Conservation (phyloP, 2,888 invertebrate species). For the Scaptomyza parva region DNA sequence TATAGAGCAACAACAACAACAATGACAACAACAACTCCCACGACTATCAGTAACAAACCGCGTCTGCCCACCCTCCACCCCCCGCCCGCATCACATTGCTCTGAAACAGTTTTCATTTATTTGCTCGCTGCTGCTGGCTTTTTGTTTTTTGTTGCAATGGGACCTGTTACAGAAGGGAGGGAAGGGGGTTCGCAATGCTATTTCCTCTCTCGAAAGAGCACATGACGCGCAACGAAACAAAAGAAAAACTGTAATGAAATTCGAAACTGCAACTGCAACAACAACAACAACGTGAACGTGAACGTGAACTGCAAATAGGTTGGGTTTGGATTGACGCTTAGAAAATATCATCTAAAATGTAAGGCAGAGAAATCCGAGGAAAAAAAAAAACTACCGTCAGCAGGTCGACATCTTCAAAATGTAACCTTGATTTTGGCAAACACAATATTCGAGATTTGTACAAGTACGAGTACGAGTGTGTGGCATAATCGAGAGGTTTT, state of each 20-base stretch:
- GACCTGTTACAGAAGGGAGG: not conserved
- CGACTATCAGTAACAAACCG: conserved; percentile 7
- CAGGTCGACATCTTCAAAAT: conserved; percentile 31
- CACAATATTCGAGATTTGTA: conserved; percentile 26
- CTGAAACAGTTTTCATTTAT: conserved; percentile 43
- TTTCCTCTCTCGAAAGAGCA: conserved; percentile 62
- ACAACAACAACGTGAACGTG: conserved; percentile 13
- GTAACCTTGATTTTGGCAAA: conserved; percentile 48
- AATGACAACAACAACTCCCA: not conserved
- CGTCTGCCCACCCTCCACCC: not conserved
- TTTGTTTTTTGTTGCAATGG: conserved; percentile 19
- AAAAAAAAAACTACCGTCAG: not conserved
- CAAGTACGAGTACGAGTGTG: not conserved
- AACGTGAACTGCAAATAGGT: conserved; percentile 13
- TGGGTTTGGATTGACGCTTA: conserved; percentile 28
- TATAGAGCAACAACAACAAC: conserved; percentile 28
- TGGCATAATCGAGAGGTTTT: conserved; percentile 16
- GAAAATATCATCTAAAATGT: conserved; percentile 65
- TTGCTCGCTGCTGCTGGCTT: conserved; percentile 20
- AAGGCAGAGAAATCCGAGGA: conserved; percentile 16
- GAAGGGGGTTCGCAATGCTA: conserved; percentile 24
- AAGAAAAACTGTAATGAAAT: conserved; percentile 71
- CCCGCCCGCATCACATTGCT: conserved; percentile 2
- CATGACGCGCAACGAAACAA: conserved; percentile 53
- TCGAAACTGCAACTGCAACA: conserved; percentile 62